Conservation (phyloP, 2,888 invertebrate genomes). For the Lepeophtheirus nordmannii region DNA sequence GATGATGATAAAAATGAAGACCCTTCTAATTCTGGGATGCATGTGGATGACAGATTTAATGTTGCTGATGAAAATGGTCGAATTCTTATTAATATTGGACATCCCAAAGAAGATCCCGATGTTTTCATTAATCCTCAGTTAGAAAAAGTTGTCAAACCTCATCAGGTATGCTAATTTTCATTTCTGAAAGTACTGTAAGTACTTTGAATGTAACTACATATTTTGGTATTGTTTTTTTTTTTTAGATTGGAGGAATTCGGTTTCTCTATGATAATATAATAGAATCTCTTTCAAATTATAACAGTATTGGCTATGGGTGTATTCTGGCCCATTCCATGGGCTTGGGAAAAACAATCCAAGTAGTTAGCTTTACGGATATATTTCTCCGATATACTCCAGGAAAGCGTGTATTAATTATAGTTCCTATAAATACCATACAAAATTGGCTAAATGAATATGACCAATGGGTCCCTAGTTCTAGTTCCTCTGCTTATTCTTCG, state of each 20-base stretch:
- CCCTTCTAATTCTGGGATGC: slow-evolving; percentile 75
- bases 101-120: slow-evolving; percentile 73
- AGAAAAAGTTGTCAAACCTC: slow-evolving; percentile 77
- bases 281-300: slow-evolving; percentile 74
- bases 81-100: slow-evolving; percentile 81
- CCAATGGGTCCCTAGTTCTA: slow-evolving; percentile 76
- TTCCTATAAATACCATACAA: slow-evolving; percentile 95
- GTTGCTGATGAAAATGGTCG: slow-evolving; percentile 76
- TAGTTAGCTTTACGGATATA: slow-evolving; percentile 27
- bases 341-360: slow-evolving; percentile 87
- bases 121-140: slow-evolving; percentile 79
- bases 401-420: slow-evolving; percentile 71
- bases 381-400: slow-evolving; percentile 18
- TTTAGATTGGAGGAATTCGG: slow-evolving; percentile 73
- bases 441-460: slow-evolving; percentile 96
- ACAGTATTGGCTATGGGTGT: slow-evolving; percentile 82
- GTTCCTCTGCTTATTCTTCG: slow-evolving; percentile 22
- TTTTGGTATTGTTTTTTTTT: slow-evolving; percentile 28
- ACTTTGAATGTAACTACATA: not conserved
- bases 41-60: slow-evolving; percentile 82
- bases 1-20: slow-evolving; percentile 44
- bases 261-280: slow-evolving; percentile 94
- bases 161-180: slow-evolving; percentile 51
- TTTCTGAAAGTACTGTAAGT: not conserved
- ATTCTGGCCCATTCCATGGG: slow-evolving; percentile 99